Evolutionary conservation across 2,888 invertebrate genomes (phyloP).

Genomic region (Autographa gamma): DNA sequence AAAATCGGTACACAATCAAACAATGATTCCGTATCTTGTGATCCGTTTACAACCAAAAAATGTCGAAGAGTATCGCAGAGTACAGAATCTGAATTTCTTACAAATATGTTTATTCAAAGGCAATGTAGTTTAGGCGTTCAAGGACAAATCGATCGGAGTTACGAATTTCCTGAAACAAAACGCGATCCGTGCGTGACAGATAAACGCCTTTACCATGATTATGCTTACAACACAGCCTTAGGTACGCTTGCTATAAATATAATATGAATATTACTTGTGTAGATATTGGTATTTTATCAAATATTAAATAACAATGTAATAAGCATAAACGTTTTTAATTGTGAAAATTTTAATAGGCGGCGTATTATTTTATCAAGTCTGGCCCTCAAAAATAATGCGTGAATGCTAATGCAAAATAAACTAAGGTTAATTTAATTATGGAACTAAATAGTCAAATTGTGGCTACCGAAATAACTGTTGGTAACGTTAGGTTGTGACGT

Average conservation of each 20-base stretch:
- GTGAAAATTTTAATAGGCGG: too few species aligned
- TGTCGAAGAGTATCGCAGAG: neutral
- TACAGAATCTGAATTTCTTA: neutral
- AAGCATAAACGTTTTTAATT: too few species aligned
- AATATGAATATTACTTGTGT: constrained; percentile 12
- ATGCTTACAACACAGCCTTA: constrained; percentile 44
- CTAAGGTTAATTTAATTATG: too few species aligned
- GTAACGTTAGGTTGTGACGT: too few species aligned
- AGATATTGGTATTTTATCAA: too few species aligned
- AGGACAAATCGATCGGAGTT: constrained; percentile 33
- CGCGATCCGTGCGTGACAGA: constrained; percentile 40
- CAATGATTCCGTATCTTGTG: neutral
- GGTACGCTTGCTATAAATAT: constrained; percentile 47
- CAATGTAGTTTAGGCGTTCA: constrained; percentile 31
- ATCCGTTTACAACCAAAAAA: neutral
- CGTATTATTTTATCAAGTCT: too few species aligned
- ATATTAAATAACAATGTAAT: too few species aligned
- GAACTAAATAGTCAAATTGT: too few species aligned
- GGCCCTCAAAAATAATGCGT: too few species aligned
- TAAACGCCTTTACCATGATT: constrained; percentile 54
- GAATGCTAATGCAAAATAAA: too few species aligned
- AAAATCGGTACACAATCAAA: neutral
- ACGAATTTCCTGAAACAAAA: constrained; percentile 45
- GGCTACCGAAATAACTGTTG: too few species aligned
- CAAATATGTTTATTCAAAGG: neutral